Conservation (phyloP, 2,888 invertebrate species). For the Parthenolecanium corni region DNA sequence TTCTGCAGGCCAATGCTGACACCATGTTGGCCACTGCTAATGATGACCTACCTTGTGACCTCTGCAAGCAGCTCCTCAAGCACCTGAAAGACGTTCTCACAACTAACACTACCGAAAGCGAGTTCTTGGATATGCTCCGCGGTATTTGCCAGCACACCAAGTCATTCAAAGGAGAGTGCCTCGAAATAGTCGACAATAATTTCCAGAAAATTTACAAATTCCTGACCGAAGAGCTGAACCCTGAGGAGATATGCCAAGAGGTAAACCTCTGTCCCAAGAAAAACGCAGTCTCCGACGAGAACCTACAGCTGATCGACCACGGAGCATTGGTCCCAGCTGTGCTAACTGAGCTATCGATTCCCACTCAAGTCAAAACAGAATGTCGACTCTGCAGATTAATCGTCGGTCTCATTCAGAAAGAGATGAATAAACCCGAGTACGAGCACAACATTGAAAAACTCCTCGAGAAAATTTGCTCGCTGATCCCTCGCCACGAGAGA, state of each 20-base stretch:
- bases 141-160: conserved; percentile 69
- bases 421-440: conserved; percentile 33
- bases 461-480: conserved; percentile 57
- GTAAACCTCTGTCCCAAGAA: conserved; percentile 54
- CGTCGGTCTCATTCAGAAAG: conserved; percentile 64
- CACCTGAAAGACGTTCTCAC: conserved; percentile 68
- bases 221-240: conserved; percentile 55
- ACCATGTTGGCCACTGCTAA: neutral
- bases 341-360: neutral
- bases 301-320: neutral
- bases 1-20: neutral
- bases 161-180: conserved; percentile 60
- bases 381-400: conserved; percentile 75
- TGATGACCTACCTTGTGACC: conserved; percentile 63
- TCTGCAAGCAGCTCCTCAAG: conserved; percentile 69
- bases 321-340: neutral
- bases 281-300: neutral
- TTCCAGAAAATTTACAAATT: conserved; percentile 60
- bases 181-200: conserved; percentile 64
- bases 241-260: conserved; percentile 55
- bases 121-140: conserved; percentile 58
- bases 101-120: conserved; percentile 71
- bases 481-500: conserved; percentile 50
- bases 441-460: conserved; percentile 51
- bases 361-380: neutral